Evolutionary conservation across 2,888 invertebrate species (phyloP), one percentile per base, ranked within the genome.

Genomic region (Autographa pulchrina): DNA sequence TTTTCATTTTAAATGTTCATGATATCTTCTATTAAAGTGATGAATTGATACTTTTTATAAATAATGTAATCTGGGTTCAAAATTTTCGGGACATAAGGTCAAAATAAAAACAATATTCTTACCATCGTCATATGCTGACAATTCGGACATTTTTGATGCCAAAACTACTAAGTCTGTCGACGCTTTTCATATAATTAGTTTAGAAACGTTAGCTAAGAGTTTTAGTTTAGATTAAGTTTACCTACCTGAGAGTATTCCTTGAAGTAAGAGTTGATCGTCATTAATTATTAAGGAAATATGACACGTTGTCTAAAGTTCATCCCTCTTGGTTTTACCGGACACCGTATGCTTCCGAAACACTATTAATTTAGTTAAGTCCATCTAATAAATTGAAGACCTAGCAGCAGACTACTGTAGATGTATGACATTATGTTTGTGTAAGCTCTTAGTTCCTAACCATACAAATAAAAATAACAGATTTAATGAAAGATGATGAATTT

Each of bases 311-410:
- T 38, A n/a, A 35, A 35, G 25, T 20, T 25, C 14, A 61, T 54
- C 16, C 41, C 25, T 56, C 35, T 43, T 14, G 58, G 65, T 67
- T 52, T 25, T 4, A 4, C 41, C 65, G 76, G 65, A 68, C 73
- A 68, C 69, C 80, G 31, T 41, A 18, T 78, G 78, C 70, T 69
- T 14, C 14, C 70, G 78, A 78, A 65, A 60, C 62, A 61, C 65
- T 60, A 77, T 78, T 80, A 77, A 77, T 78, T 60, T 25, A 25
- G n/a, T 56, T 31, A 25, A 5, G 25, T 54, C 0, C n/a, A 16
- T 9, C 18, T 52, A 18, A 52, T 16, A 9, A 52, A 52, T 52
- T 18, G 52, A 52, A 25, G 25, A 25, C 3, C 25, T 25, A 25
- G 25, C 25, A 2, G 25, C 25, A 25, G 25, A 25, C 1, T 25